Percentiles rank a stretch among this genome's conserved stretches.
phyloP scores from a whole-genome alignment of 2,113 vertebrate species.

The Tiliqua scincoides region DNA sequence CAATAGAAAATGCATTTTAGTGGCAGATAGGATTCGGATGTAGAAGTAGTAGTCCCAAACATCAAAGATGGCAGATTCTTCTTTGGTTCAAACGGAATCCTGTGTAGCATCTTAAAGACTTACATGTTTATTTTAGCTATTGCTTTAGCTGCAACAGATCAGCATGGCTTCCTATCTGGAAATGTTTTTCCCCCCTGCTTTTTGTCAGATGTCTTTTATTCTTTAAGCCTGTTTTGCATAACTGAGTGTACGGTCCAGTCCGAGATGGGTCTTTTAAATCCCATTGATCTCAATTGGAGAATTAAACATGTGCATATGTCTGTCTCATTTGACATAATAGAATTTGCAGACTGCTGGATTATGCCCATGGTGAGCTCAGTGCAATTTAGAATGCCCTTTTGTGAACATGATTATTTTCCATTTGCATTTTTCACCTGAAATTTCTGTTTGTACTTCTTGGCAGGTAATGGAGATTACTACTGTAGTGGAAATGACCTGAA shows the following conservation, averaged over 20 bases:
- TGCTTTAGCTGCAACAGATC: no score
- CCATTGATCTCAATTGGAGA: background rate
- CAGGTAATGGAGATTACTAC: slow-evolving; percentile 92
- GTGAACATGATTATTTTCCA: background rate
- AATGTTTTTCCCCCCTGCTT: no score
- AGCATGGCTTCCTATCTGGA: no score
- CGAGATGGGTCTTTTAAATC: background rate
- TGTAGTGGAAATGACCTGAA: slow-evolving; percentile 93
- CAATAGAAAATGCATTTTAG: no score
- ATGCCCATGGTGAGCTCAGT: no score
- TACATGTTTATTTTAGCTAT: no score
- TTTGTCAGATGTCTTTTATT: no score
- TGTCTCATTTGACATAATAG: background rate
- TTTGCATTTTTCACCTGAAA: slow-evolving; percentile 10
- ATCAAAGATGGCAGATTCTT: background rate
- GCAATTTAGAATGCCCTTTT: no score
- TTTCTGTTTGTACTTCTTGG: slow-evolving; percentile 27
- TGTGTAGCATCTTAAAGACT: no score
- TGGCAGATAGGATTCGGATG: no score
- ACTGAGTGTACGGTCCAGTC: background rate
- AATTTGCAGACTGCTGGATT: no score
- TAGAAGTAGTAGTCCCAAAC: background rate
- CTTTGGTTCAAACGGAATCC: background rate
- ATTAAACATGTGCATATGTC: background rate
- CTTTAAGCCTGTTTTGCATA: background rate